Base-by-base conservation (phyloP, 2,113 vertebrate species). In the Anas platyrhynchos region DNA sequence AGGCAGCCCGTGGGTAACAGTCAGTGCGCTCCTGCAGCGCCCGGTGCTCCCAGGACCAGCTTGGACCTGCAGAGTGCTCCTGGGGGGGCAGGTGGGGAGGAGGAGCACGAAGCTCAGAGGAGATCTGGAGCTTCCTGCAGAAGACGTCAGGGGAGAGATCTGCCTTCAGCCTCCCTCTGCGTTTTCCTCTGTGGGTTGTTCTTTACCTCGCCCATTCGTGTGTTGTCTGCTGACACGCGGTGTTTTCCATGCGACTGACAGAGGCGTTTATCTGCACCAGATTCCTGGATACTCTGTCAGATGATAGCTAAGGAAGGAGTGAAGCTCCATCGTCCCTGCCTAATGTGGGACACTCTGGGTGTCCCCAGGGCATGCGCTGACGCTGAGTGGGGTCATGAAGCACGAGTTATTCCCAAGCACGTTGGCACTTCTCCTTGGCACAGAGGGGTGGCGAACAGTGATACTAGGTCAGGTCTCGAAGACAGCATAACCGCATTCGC, bases 1-100 rank as follows among this genome's bases (percentile, higher is more conserved):
- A 75, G 59, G 21, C 61, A 48, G 54, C 43, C 72, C 0, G 0
- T 12, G 34, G 38, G 73, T 68, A 72, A 43, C 3, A 48, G 72
- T 32, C 1, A 3, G 46, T 4, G 25, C 0, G 0, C 20, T 56
- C 48, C 48, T 29, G 59, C 66, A 48, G 44, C 1, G 1, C n/a
- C 65, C 0, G 0, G 27, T 13, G 69, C 50, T n/a, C 63, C 58
- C 65, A 34, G 15, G 54, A 66, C 44, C 44, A 34, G 76, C 27
- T 27, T 76, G 61, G 46, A 48, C 13, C 58, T 73, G 41, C 59
- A 43, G 3, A 3, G 36, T 80, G 71, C 54, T 75, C 0, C 0
- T 16, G 41, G 8, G 68, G 50, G 11, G 10, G 48, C 74, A n/a
- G 54, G 16, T 7, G 38, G 43, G 50, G 14, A 5, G 7, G 0